Base-by-base conservation (phyloP, 2,797 vertebrate genomes). In the Brotogeris chrysoptera region DNA sequence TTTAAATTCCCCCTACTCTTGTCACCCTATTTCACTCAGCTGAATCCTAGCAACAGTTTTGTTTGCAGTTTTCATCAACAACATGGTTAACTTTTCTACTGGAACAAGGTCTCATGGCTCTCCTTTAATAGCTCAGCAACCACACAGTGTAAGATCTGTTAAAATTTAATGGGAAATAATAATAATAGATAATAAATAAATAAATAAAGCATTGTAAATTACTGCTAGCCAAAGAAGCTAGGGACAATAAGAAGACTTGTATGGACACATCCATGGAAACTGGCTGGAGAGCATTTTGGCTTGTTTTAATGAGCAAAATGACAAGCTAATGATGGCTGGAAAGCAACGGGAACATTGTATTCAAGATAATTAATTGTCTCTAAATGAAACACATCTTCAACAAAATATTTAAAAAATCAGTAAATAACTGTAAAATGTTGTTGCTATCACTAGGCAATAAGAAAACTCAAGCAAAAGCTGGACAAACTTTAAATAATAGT, bases 261-360 rank as follows among this genome's bases (percentile, higher is more conserved):
- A 39, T 76, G 46, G 91, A 90, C 88, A 88, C 55, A 53, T 74
- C 93, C 90, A 88, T 94, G 91, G 91, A 95, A 95, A 95, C 82
- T 57, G 61, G 3, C 11, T 86, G 64, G 20, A 86, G 49, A 78
- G 25, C 11, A 53, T 81, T 86, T 83, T 91, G 44, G 24, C 21
- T 53, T 63, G 13, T 59, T 94, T 86, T 96, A 93, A 95, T 90
- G 80, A 94, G 53, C 7, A 76, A 74, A 71, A 90, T 16, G 18
- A 86, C 18, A 78, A 49, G 38, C 2, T 96, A 94, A 95, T 88
- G 16, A 93, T 74, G 61, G 3, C 23, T 85, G n/a, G n/a, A 61
- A 88, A 76, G 16, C 72, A 69, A 88, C 2, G 5, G 15, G 27
- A 72, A 38, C 27, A 65, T 24, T 76, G 43, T 81, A 84, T 90